Evolutionary conservation across 1,140 invertebrate species (phyloP), one percentile per base, ranked within the genome.

Genomic region (Bombus affinis): DNA sequence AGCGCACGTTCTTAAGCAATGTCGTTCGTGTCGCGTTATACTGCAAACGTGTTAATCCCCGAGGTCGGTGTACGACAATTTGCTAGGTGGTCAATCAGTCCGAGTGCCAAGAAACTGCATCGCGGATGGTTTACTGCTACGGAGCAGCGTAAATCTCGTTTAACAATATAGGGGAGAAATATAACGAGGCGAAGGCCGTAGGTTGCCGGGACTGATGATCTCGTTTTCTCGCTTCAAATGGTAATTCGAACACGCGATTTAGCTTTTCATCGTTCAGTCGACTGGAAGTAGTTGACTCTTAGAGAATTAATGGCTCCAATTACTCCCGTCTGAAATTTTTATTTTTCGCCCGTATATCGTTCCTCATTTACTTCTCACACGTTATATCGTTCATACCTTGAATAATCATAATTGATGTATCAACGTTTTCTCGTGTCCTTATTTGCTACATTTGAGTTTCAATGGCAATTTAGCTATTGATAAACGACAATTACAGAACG

Each of bases 111-210:
- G 87, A 80, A 90, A 90, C 86, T 73, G 90, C 82, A 47, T 39
- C 28, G 15, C 71, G 75, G 66, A 82, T 86, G 79, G 85, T 91
- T 91, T 89, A 89, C 75, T 79, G 77, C 74, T 47, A 75, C n/a
- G 74, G 62, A 80, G 47, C 76, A 71, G 44, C 90, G 89, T 91
- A 91, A 91, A 90, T 91, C 90, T 91, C 80, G 70, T 70, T 74
- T 85, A 91, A 90, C 89, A 91, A 91, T 90, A 59, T 66, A 57
- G 5, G 72, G 35, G 71, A 39, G 59, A 76, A 85, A 65, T 81
- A 86, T 81, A 89, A 90, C 85, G 85, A 89, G 86, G 76, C 68
- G 85, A 74, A 80, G 84, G 81, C 72, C 47, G 65, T 44, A 57
- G 37, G 79, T 74, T 74, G 42, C 70, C 68, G 73, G 59, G 59